phyloP scores from a whole-genome alignment of 2,888 invertebrate genomes.

The Meteorus cinctellus region DNA sequence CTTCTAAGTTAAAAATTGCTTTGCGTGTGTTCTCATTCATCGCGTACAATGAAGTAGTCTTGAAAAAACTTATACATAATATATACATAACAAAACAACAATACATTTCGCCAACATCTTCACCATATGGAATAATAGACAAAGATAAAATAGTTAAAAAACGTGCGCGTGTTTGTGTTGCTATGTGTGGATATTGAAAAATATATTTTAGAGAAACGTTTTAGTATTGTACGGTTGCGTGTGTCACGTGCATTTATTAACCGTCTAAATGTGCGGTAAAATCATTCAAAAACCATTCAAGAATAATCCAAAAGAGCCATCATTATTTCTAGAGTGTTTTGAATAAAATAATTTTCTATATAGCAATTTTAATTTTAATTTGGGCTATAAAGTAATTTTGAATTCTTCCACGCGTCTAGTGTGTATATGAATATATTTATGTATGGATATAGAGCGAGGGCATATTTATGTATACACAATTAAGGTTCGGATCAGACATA shows the following conservation, averaged over 20 bases:
- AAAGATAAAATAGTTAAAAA: no score
- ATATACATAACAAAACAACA: no score
- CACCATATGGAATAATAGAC: no score
- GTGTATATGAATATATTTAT: no score
- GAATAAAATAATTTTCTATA: background rate
- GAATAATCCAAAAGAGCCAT: background rate
- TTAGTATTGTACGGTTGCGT: background rate
- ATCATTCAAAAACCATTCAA: background rate
- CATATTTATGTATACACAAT: background rate
- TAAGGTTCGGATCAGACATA: background rate
- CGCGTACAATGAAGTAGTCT: background rate
- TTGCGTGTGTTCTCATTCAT: slow-evolving; percentile 3
- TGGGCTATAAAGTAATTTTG: background rate
- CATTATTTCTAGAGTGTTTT: background rate
- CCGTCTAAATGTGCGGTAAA: background rate
- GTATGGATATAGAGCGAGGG: no score
- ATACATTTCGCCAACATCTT: no score
- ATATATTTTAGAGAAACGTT: background rate
- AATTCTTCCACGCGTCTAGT: no score
- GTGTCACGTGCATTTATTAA: background rate
- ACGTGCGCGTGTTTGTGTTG: no score
- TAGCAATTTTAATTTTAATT: background rate
- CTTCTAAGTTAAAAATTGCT: background rate
- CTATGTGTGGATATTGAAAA: background rate
- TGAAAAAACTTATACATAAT: no score